These are phyloP conservation scores for Corythaixoides concolor DNA, from an alignment of 2,113 vertebrate genomes.

Conservation along the genomic window DNA sequence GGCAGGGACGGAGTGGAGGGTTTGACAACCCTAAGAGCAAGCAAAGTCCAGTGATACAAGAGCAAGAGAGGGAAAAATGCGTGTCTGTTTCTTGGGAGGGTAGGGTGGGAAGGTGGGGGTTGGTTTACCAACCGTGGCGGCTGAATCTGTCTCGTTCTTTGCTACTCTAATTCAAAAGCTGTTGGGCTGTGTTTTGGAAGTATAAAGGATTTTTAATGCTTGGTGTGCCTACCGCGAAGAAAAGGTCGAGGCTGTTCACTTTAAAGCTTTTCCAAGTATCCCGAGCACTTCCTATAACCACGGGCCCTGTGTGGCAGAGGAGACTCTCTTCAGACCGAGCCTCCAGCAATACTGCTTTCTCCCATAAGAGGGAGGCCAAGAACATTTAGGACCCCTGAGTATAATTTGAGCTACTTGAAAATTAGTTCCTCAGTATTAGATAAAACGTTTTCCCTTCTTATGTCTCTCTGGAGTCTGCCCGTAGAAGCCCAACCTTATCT, in stretches of 20 bases:
- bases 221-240: not conserved
- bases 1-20: not conserved
- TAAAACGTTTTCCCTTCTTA: not conserved
- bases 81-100: not conserved
- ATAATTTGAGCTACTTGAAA: not conserved
- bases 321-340: not conserved
- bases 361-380: slow-evolving; percentile 39
- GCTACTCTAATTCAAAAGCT: not conserved
- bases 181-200: not conserved
- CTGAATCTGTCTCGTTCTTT: not conserved
- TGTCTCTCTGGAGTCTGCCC: not conserved
- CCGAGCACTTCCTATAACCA: accelerated
- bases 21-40: not conserved
- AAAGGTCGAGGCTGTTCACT: not conserved
- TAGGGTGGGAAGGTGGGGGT: not conserved
- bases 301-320: accelerated
- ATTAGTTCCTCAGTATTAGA: not conserved
- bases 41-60: not conserved
- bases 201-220: not conserved
- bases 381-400: not conserved
- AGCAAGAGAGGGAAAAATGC: not conserved
- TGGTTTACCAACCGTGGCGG: not conserved
- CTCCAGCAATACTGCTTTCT: not conserved
- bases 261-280: not conserved
- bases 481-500: not conserved